A percentile compares a stretch with the other conserved stretches of the same genome.
phyloP scores from a whole-genome alignment of 2,888 invertebrate genomes.

The Yponomeuta cagnagella region DNA sequence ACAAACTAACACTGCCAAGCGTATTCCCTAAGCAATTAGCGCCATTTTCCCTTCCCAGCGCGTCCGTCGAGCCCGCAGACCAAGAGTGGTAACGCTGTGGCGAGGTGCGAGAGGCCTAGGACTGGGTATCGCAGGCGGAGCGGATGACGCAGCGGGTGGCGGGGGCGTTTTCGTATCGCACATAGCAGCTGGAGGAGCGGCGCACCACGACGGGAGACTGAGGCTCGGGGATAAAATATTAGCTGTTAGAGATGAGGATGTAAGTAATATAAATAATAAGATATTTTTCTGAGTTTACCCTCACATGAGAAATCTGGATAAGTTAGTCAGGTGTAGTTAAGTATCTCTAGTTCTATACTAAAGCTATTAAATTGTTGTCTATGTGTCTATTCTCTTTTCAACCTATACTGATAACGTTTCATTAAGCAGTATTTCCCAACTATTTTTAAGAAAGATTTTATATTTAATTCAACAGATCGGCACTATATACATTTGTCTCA shows the following conservation, averaged over 20 bases:
- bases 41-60: conserved; percentile 36
- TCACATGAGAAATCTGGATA: too few relatives aligned
- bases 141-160: conserved; percentile 67
- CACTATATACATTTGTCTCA: too few relatives aligned
- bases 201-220: conserved; percentile 65
- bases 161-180: conserved; percentile 69
- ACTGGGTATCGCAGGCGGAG: conserved; percentile 67
- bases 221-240: conserved; percentile 70
- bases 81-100: conserved; percentile 63
- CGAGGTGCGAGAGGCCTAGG: conserved; percentile 64
- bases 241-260: conserved; percentile 68
- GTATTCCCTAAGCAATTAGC: not conserved
- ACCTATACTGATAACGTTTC: too few relatives aligned
- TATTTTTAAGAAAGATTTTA: too few relatives aligned
- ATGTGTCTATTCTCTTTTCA: too few relatives aligned
- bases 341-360: too few relatives aligned
- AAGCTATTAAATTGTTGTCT: too few relatives aligned
- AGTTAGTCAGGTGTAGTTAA: too few relatives aligned
- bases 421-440: too few relatives aligned
- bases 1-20: not conserved
- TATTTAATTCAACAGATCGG: too few relatives aligned
- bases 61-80: conserved; percentile 62
- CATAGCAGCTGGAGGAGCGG: conserved; percentile 67
- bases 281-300: not conserved
- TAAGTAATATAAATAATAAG: conserved; percentile 33